Evolutionary conservation across 2,113 vertebrate species (phyloP).

Genomic region (Cochlearius cochlearius): DNA sequence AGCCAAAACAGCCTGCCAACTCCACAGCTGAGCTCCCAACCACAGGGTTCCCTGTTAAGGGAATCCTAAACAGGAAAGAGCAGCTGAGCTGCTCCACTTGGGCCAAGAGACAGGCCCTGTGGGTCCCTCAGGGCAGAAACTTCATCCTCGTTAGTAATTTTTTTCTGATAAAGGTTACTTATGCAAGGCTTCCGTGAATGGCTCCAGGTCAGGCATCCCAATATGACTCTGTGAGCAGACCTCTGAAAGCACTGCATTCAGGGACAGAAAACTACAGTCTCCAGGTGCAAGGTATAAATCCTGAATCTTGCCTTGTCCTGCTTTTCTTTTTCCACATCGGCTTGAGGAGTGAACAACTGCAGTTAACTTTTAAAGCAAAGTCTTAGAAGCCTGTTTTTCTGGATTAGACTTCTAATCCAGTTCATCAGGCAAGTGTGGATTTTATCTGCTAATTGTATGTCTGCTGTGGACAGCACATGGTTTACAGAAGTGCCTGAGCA

Average conservation of each 20-base stretch:
- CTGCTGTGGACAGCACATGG: neutral
- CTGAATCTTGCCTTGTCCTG: neutral
- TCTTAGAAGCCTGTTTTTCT: neutral
- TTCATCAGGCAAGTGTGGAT: neutral
- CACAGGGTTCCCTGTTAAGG: neutral
- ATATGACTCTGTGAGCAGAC: neutral
- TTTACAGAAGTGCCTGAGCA: neutral
- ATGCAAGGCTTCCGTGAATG: neutral
- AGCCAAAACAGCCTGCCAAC: neutral
- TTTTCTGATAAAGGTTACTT: neutral
- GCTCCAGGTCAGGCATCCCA: neutral
- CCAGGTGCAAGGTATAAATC: fast-evolving
- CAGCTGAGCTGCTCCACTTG: neutral
- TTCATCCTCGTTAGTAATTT: neutral
- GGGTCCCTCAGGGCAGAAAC: neutral
- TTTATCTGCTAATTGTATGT: neutral
- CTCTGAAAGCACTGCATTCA: neutral
- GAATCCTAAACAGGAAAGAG: neutral
- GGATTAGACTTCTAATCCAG: neutral
- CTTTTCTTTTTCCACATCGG: neutral
- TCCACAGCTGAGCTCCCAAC: neutral
- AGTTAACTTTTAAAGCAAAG: neutral
- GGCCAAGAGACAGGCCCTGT: neutral
- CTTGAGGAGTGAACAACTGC: neutral
- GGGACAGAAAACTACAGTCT: neutral